Base-by-base conservation (phyloP, 2,797 vertebrate genomes). In the Myotis planiceps region DNA sequence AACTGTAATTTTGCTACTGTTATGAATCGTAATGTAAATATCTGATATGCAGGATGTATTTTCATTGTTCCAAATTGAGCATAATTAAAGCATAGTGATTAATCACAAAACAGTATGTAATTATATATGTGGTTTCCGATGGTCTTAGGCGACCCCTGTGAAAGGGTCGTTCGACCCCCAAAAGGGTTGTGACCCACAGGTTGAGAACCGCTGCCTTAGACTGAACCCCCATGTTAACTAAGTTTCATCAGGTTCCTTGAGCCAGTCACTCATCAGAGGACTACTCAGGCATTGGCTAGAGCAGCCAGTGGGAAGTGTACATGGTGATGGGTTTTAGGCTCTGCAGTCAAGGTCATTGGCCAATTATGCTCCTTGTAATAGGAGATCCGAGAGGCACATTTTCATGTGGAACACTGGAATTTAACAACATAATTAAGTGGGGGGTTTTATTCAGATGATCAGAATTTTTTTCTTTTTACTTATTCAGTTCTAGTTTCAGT, bases 401-500 rank as follows among this genome's bases (percentile, higher is more conserved):
- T 72, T 55, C 91, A 60, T 34, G 58, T 39, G 16, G 92, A 86
- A 72, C 60, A 71, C 10, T 51, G n/a, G 15, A 75, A 69, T 21
- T 18, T 32, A 68, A 76, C 1, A 39, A 32, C 19, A 75, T 23
- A 86, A 81, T 49, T 53, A 32, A 78, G 23, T 13, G 25, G 15
- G 25, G 19, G 2, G 10, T 21, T 68, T 45, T 9, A 69, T 5
- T 82, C 58, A 86, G 65, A 60, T 37, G 9, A 10, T 27, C 71
- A 21, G 6, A 49, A 55, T 80, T 78, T 79, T 83, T 86, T 65
- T 82, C 45, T 82, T 87, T 45, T 42, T 60, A 53, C 4, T 75
- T 76, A 74, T 18, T 53, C 21, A 39, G 65, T 87, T 95, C 53
- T 92, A 76, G 37, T 60, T 71, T 87, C 45, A 49, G 1, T 65